Evolutionary conservation across 2,797 vertebrate species (phyloP).

Genomic region (Pelodytes ibericus): DNA sequence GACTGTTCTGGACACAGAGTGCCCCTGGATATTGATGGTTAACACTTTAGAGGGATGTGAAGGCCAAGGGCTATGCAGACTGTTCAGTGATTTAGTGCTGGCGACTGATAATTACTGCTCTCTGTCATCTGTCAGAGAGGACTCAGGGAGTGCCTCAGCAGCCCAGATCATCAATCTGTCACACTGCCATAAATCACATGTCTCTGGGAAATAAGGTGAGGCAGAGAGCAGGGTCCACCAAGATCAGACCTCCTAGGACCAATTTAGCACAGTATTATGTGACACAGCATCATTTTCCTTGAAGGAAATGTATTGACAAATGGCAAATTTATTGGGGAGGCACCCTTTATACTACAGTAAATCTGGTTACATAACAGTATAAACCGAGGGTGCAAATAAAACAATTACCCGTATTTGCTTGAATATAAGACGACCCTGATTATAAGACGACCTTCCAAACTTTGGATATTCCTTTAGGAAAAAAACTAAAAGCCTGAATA

Average conservation of each 20-base stretch:
- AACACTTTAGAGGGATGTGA: conserved; percentile 62
- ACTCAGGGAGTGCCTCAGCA: conserved; percentile 58
- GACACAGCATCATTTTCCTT: neutral
- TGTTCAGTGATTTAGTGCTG: conserved; percentile 82
- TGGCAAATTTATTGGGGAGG: too few relatives aligned
- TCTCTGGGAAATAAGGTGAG: neutral
- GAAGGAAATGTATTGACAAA: too few relatives aligned
- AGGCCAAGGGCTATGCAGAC: conserved; percentile 56
- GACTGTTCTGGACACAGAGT: neutral
- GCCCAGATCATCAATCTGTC: conserved; percentile 74
- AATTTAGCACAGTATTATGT: neutral
- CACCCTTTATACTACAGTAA: too few relatives aligned
- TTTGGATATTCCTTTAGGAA: too few relatives aligned
- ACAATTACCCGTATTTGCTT: too few relatives aligned
- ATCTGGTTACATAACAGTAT: too few relatives aligned
- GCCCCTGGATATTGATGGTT: conserved; percentile 65
- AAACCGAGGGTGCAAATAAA: too few relatives aligned
- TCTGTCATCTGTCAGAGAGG: conserved; percentile 71
- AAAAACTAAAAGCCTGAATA: too few relatives aligned
- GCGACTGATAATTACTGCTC: conserved; percentile 82
- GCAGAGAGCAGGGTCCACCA: conserved; percentile 6
- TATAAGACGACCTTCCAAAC: too few relatives aligned
- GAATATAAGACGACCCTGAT: too few relatives aligned
- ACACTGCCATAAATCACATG: conserved; percentile 71
- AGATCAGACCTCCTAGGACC: conserved; percentile 2